phyloP scores from a whole-genome alignment of 2,113 vertebrate genomes.

The Saccopteryx leptura region DNA sequence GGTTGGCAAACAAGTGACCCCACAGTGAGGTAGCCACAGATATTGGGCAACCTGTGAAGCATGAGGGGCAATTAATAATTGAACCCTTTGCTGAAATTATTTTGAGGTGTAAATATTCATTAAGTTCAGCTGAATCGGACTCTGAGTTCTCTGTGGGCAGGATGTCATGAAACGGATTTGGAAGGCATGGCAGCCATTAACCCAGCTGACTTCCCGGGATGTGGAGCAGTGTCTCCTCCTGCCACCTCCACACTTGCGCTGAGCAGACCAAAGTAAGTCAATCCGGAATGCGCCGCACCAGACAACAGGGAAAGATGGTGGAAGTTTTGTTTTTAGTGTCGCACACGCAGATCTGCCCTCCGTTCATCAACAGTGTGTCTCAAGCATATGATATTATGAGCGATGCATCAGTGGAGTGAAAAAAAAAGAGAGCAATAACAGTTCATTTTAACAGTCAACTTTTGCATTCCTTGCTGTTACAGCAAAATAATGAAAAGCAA shows the following conservation, averaged over 20 bases:
- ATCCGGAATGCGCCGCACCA: neutral
- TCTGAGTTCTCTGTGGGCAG: neutral
- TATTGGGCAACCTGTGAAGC: neutral
- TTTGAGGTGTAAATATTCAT: slow-evolving; percentile 64
- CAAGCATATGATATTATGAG: neutral
- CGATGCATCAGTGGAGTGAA: neutral
- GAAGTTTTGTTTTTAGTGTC: neutral
- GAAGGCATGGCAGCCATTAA: slow-evolving; percentile 24
- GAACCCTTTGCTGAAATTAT: slow-evolving; percentile 46
- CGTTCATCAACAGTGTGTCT: neutral
- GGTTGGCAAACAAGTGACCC: neutral
- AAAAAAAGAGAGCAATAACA: slow-evolving; percentile 43
- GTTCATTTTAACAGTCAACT: neutral
- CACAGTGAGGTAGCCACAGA: neutral
- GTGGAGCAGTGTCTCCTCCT: too few relatives aligned
- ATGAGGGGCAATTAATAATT: neutral
- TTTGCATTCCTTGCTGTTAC: neutral
- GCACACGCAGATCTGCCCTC: neutral
- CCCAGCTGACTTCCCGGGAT: neutral
- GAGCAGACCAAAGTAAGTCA: neutral
- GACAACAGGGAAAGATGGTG: neutral
- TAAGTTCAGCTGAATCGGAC: slow-evolving; percentile 43
- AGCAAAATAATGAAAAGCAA: slow-evolving; percentile 58
- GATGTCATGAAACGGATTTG: neutral
- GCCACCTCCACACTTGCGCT: neutral